These are phyloP conservation scores for Spilarctia lutea DNA, from an alignment of 2,888 invertebrate genomes.

Conservation along the genomic window DNA sequence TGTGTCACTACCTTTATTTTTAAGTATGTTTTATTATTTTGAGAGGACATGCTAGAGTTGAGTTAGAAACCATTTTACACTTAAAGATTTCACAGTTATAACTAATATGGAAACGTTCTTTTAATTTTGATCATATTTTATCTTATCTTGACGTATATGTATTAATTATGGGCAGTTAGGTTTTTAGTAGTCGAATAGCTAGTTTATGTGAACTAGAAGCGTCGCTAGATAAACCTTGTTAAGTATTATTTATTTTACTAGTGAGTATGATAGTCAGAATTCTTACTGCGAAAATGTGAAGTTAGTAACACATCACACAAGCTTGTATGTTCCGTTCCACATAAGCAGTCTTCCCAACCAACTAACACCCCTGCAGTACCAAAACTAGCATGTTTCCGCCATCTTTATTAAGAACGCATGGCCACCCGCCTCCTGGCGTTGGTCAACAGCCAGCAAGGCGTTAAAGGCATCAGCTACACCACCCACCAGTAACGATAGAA, in stretches of 20 bases:
- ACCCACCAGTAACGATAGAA: constrained; percentile 71
- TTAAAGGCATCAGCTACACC: constrained; percentile 84
- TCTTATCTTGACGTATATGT: background rate
- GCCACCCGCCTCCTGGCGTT: constrained; percentile 82
- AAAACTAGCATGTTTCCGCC: constrained; percentile 78
- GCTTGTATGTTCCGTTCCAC: constrained; percentile 44
- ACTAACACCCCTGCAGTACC: constrained; percentile 65
- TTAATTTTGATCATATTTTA: background rate
- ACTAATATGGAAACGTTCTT: background rate
- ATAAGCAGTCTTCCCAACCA: constrained; percentile 54
- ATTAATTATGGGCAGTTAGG: too few relatives aligned
- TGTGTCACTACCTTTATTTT: constrained; percentile 34
- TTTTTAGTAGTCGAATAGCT: too few relatives aligned
- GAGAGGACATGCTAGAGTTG: constrained; percentile 1
- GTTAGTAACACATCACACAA: constrained; percentile 10
- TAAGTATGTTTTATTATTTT: constrained; percentile 29
- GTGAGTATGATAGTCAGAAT: background rate
- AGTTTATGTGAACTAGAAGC: too few relatives aligned
- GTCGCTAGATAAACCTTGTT: background rate
- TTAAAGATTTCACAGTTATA: background rate
- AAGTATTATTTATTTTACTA: background rate
- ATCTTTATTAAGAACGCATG: constrained; percentile 86
- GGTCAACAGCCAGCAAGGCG: constrained; percentile 85
- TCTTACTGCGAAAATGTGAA: background rate
- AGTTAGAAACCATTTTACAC: constrained; percentile 5